Evolutionary conservation across 2,113 vertebrate genomes (phyloP).

Genomic region (Eretmochelys imbricata): DNA sequence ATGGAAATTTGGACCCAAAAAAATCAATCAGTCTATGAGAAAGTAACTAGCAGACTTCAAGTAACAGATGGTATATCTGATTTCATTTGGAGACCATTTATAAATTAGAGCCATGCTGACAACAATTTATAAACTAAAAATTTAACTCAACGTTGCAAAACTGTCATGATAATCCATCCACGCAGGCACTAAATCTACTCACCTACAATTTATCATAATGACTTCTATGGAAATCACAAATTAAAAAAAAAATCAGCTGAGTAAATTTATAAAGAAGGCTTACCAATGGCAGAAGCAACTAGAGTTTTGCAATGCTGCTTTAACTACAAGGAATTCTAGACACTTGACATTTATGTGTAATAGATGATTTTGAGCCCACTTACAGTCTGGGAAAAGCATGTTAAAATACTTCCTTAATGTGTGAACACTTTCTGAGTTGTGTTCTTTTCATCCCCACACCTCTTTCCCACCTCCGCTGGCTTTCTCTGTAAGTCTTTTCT

Average conservation of each 20-base stretch:
- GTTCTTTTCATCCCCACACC: constrained; percentile 61
- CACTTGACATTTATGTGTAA: constrained; percentile 72
- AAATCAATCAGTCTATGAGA: constrained; percentile 35
- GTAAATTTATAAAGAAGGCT: constrained; percentile 22
- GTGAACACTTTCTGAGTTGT: constrained; percentile 70
- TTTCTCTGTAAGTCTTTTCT: constrained; percentile 59
- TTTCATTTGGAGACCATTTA: constrained; percentile 50
- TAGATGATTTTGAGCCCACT: constrained; percentile 71
- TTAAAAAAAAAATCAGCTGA: not conserved
- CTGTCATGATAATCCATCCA: constrained; percentile 64
- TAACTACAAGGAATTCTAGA: constrained; percentile 74
- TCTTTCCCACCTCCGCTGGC: constrained; percentile 64
- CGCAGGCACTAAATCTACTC: constrained; percentile 58
- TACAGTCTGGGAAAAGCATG: constrained; percentile 74
- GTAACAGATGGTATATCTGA: constrained; percentile 30
- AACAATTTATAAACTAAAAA: constrained; percentile 47
- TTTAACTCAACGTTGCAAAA: constrained; percentile 48
- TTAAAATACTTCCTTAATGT: constrained; percentile 75
- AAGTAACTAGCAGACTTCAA: not conserved
- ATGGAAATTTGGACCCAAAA: not conserved
- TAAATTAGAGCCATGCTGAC: constrained; percentile 62
- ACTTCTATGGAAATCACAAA: constrained; percentile 75
- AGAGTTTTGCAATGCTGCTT: constrained; percentile 62
- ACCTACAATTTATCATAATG: constrained; percentile 69
- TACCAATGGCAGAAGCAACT: constrained; percentile 44